phyloP scores from a whole-genome alignment of 2,113 vertebrate genomes.

The Gymnogyps californianus region DNA sequence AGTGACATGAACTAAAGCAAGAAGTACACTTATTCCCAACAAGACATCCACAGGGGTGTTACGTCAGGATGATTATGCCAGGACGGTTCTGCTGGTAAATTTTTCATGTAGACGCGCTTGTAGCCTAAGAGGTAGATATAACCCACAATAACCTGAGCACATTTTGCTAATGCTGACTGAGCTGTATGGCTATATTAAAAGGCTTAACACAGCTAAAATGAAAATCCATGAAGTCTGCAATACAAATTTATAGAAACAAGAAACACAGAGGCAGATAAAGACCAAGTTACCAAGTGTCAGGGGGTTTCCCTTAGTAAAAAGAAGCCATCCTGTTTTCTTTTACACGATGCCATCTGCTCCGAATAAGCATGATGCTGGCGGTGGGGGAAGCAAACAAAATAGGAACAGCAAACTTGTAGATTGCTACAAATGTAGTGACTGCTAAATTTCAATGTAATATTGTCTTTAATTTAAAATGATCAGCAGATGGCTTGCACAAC shows the following conservation, averaged over 20 bases:
- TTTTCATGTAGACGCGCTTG: accelerated
- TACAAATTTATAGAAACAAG: not conserved
- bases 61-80: not conserved
- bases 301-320: not conserved
- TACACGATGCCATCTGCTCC: not conserved
- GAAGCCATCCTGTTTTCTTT: not conserved
- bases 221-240: not conserved
- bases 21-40: not conserved
- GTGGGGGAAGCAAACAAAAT: not conserved
- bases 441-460: not conserved
- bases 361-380: not conserved
- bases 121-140: not conserved
- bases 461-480: not conserved
- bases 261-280: not conserved
- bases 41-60: not conserved
- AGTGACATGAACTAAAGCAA: not conserved
- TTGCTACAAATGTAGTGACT: not conserved
- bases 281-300: not conserved
- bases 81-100: not conserved
- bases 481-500: not conserved
- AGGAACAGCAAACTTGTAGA: not conserved
- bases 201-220: not conserved
- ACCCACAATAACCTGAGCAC: not conserved
- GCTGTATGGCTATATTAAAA: not conserved
- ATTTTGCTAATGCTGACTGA: not conserved